Evolutionary conservation across 2,888 invertebrate species (phyloP), one percentile per base, ranked within the genome.

Genomic region (Heliconius erato): DNA sequence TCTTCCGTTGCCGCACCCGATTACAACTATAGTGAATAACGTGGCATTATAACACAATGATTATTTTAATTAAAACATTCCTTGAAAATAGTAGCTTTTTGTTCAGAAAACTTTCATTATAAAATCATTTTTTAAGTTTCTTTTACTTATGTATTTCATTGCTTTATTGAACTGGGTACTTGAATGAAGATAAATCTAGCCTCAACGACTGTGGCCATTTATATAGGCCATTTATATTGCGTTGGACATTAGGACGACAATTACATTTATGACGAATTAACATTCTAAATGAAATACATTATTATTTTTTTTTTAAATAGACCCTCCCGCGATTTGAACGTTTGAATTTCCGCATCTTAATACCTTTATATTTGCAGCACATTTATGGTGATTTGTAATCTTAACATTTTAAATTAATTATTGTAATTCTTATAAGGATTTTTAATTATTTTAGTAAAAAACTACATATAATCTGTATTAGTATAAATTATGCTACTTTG

Each of bases 1-100:
- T 83, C 77, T 82, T 82, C 84, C 84, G 83, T 49, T 65, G 74
- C 84, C 84, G 81, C 85, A 54, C 84, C 81, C 83, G 54, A 79
- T 81, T 77, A 79, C 49, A 32, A 76, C 71, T 82, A 68, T 44
- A 68, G 12, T 44, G 69, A 77, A 69, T 69, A 69, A 28, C 69
- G 28, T 77, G 40, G 68, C 26, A 74, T 54, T 49, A 74, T 54
- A 74, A 74, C 74, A 54, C 19, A 74, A 54, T 54, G 54, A 74
- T 74, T 5, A 54, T 54, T 74, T 74, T 74, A 59, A 69, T 69
- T 69, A 32, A 28, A 68, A 68, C 16, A 32, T 32, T 68, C 4
- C 6, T 16, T 68, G 28, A 32, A 49, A 49, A 49, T 49, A 14
- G 16, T 2, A 49, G 59, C 59, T 23, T 11, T 14, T 63, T 63